These are phyloP conservation scores for Mycteria americana DNA, from an alignment of 2,797 vertebrate species.

Conservation along the genomic window DNA sequence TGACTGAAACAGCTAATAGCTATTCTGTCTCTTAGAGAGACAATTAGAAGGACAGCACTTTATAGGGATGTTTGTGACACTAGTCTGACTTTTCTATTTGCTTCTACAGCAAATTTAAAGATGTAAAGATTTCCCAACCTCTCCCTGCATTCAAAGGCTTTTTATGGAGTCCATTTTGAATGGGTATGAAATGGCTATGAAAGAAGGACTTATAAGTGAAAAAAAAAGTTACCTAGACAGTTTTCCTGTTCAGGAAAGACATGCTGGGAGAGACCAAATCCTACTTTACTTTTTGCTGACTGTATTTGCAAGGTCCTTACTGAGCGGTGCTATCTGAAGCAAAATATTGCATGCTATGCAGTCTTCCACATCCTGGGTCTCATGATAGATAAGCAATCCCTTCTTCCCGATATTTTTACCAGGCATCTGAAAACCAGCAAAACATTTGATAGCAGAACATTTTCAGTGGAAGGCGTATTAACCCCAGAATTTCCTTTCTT, in stretches of 20 bases:
- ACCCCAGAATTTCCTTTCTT: not conserved
- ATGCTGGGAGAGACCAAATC: not conserved
- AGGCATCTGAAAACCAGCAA: not conserved
- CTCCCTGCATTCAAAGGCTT: not conserved
- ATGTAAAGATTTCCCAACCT: not conserved
- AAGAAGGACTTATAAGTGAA: not conserved
- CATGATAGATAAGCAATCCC: fast-evolving
- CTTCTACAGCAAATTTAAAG: not conserved
- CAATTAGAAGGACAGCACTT: not conserved
- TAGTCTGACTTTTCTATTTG: not conserved
- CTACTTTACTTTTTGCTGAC: not conserved
- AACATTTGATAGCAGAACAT: not conserved
- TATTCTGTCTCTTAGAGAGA: not conserved
- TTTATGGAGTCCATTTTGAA: not conserved
- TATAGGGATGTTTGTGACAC: not conserved
- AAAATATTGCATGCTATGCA: not conserved
- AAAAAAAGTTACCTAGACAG: not conserved
- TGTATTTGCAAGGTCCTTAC: not conserved
- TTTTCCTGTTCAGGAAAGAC: not conserved
- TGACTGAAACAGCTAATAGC: not conserved
- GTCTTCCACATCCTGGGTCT: not conserved
- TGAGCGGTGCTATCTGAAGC: not conserved
- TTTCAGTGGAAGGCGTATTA: not conserved
- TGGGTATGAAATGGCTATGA: not conserved
- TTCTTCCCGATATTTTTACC: not conserved